These are phyloP conservation scores for Blastobasis lacticolella DNA, from an alignment of 2,888 invertebrate genomes.

Conservation along the genomic window DNA sequence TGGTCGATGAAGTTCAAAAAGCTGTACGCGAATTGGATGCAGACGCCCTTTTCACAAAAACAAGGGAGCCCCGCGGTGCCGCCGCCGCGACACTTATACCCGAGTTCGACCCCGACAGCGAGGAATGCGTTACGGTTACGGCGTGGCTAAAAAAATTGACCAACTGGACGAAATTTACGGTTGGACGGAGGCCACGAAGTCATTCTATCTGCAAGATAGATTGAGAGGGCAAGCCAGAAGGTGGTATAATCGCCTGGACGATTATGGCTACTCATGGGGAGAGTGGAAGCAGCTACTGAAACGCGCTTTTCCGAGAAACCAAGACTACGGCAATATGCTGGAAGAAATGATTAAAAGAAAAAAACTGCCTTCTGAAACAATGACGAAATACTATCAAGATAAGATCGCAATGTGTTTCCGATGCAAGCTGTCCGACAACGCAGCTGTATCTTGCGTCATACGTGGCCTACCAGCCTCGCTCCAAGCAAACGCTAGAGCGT, in stretches of 20 bases:
- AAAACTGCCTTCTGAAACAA: constrained; percentile 20
- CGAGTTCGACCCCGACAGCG: constrained; percentile 16
- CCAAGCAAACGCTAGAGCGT: constrained; percentile 20
- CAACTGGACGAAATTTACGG: constrained; percentile 23
- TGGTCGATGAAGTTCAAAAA: too few relatives aligned
- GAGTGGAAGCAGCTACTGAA: constrained; percentile 21
- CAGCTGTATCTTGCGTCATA: constrained; percentile 18
- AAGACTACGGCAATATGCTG: constrained; percentile 22
- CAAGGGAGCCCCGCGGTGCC: constrained; percentile 47
- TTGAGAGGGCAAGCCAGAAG: constrained; percentile 19
- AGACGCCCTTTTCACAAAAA: too few relatives aligned
- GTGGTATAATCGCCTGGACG: constrained; percentile 21
- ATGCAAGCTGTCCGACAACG: constrained; percentile 15
- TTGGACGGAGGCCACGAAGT: constrained; percentile 12
- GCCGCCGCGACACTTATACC: constrained; percentile 14
- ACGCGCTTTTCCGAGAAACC: constrained; percentile 18
- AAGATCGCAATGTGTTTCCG: constrained; percentile 21
- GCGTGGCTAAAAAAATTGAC: constrained; percentile 25
- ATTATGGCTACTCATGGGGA: constrained; percentile 22
- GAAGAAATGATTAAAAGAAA: constrained; percentile 22
- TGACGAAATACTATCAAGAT: constrained; percentile 27
- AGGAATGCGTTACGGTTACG: constrained; percentile 11
- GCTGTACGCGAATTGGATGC: too few relatives aligned
- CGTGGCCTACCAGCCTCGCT: constrained; percentile 15
- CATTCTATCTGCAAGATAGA: constrained; percentile 18